Base-by-base conservation (phyloP, 53 echinoderm and acorn worm genomes). In the Henricia sp. region DNA sequence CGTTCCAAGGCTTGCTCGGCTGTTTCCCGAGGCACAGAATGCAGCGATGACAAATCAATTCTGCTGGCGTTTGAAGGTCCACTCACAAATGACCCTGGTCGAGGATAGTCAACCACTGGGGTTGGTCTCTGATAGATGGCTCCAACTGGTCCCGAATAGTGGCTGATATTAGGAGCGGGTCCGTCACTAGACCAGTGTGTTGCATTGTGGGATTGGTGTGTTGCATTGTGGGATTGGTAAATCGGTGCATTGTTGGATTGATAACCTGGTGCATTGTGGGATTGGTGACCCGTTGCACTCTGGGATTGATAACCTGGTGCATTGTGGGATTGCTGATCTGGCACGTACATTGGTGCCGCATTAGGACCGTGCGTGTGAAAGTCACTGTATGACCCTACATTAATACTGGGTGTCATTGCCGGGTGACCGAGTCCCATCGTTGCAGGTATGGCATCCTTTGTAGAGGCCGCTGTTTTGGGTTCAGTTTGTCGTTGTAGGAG, bases 1-100 rank as follows among this genome's bases (percentile, higher is more conserved):
- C 94, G 88, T 53, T 93, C 90, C 68, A 96, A 42, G 27, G 92
- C 85, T 35, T 92, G 92, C 38, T 96, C 96, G 0, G 96, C 93
- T 4, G 96, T 87, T 71, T 96, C 96, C 26, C 51, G 55, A 23
- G 38, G 52, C 44, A 64, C 83, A 53, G 57, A 75, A 59, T 37
- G 52, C 25, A 84, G 35, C 1, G 89, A 65, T 4, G 86, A 86
- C 54, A 72, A 80, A 50, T 82, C 80, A 70, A 82, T 82, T 23
- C 34, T 67, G 37, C 62, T 66, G n/a, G 25, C 27, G 40, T 56
- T 58, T 46, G 44, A 1, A 11, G 17, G 43, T 11, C 62, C 28
- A 12, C 26, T 34, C 17, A 44, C 16, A 9, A 48, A 46, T 9
- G 72, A 44, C 86, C 74, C n/a, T 17, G 23, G 34, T 27, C 72